Evolutionary conservation across 2,113 vertebrate genomes (phyloP).

Genomic region (Forbesichthys agassizii): DNA sequence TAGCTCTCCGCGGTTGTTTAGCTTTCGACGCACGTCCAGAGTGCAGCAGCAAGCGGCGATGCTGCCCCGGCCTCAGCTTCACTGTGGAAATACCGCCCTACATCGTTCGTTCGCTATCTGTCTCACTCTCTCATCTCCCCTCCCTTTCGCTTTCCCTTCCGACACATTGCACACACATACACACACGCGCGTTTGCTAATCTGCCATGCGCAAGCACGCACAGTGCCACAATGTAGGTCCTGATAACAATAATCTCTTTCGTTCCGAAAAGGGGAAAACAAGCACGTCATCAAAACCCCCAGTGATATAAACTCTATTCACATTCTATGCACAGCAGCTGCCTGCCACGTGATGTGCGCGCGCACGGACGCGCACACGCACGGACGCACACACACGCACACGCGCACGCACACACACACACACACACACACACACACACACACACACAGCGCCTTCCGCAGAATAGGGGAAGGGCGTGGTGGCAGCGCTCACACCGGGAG

Average conservation of each 20-base stretch:
- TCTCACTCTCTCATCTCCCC: conserved; percentile 16
- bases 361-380: not conserved
- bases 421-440: conserved; percentile 1
- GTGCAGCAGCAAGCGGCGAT: conserved; percentile 72
- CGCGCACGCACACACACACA: too few species aligned
- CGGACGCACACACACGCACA: too few species aligned
- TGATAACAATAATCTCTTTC: conserved; percentile 28
- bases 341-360: conserved; percentile 37
- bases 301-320: conserved; percentile 45
- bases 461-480: conserved; percentile 68
- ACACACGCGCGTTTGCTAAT: conserved; percentile 12
- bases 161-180: conserved; percentile 13
- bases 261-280: conserved; percentile 26
- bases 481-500: conserved; percentile 39
- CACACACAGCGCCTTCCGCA: conserved; percentile 34
- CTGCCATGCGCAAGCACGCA: conserved; percentile 36
- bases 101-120: conserved; percentile 3
- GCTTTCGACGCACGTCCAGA: conserved; percentile 77
- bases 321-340: conserved; percentile 60
- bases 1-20: conserved; percentile 71
- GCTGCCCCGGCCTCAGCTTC: conserved; percentile 57
- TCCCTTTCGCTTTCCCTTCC: conserved; percentile 8
- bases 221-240: conserved; percentile 15
- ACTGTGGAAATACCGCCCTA: conserved; percentile 46
- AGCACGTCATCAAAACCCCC: conserved; percentile 51